Evolutionary conservation across 2,888 invertebrate species (phyloP), one percentile per base, ranked within the genome.

Genomic region (Phalera bucephala): DNA sequence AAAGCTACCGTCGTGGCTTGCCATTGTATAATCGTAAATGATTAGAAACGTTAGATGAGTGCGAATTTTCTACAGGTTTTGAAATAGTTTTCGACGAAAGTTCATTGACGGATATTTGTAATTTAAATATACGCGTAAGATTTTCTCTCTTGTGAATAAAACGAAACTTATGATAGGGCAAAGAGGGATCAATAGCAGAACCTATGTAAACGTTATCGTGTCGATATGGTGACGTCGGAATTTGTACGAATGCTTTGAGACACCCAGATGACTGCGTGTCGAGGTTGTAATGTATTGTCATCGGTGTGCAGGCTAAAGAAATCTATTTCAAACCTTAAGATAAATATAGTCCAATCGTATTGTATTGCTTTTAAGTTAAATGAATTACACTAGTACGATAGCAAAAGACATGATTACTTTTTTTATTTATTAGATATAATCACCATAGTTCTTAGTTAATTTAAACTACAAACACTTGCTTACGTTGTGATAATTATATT

Each of bases 291-390:
- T 32, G 31, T 28, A 33, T 36, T 45, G 36, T 31, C 41, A 45
- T 34, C 38, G 30, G 31, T 31, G 21, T 20, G 43, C 33, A 33
- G 40, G 45, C 32, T 36, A 44, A 55, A 64, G 75, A 80, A 84
- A 83, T 77, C 82, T 85, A 85, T 86, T 85, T 86, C 85, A 83
- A 83, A 80, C 74, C 82, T 80, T 67, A 69, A 75, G 65, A 75
- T 25, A 0, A 25, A 25, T 25, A 25, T 72, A 77, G 80, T 82
- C 74, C 76, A 85, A 63, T 71, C 65, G 64, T 65, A 72, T 54
- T 57, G 28, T 57, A 67, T 68, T 71, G 71, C 68, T 71, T 68
- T 68, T 76, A 76, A 72, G 61, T 70, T 70, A 52, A 58, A 58
- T 63, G 56, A 57, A 56, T 63, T n/a, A n/a, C 36, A 56, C 27